Evolutionary conservation across 1,140 invertebrate species (phyloP).

Genomic region (Belonocnema kinseyi): DNA sequence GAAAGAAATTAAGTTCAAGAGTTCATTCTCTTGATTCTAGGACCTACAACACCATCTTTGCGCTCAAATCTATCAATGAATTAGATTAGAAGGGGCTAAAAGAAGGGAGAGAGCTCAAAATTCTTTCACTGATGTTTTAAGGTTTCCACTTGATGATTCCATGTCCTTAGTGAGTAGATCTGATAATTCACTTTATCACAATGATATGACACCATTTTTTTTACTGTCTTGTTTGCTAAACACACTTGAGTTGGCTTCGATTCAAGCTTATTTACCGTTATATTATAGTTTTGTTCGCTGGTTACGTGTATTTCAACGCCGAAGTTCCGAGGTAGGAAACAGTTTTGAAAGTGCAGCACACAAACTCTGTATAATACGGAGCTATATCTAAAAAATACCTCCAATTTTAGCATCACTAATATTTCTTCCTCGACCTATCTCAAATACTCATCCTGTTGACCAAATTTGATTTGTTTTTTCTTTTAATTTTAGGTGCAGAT

Average conservation of each 20-base stretch:
- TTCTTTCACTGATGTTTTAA: too few species aligned
- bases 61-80: too few species aligned
- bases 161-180: too few species aligned
- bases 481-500: not conserved
- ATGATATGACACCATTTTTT: too few species aligned
- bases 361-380: not conserved
- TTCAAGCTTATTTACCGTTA: not conserved
- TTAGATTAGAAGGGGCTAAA: too few species aligned
- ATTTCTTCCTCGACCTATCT: not conserved
- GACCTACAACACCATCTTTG: too few species aligned
- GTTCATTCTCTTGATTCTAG: too few species aligned
- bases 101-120: too few species aligned
- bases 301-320: not conserved
- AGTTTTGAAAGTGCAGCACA: not conserved
- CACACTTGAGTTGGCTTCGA: not conserved
- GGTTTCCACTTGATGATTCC: too few species aligned
- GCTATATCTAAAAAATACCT: not conserved
- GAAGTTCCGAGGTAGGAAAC: not conserved
- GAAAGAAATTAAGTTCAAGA: too few species aligned
- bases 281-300: slow-evolving; percentile 13
- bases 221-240: too few species aligned
- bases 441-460: slow-evolving; percentile 6
- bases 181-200: too few species aligned
- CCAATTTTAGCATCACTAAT: not conserved
- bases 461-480: not conserved